phyloP scores from a whole-genome alignment of 2,888 invertebrate species.

The Drosophila anomalata region DNA sequence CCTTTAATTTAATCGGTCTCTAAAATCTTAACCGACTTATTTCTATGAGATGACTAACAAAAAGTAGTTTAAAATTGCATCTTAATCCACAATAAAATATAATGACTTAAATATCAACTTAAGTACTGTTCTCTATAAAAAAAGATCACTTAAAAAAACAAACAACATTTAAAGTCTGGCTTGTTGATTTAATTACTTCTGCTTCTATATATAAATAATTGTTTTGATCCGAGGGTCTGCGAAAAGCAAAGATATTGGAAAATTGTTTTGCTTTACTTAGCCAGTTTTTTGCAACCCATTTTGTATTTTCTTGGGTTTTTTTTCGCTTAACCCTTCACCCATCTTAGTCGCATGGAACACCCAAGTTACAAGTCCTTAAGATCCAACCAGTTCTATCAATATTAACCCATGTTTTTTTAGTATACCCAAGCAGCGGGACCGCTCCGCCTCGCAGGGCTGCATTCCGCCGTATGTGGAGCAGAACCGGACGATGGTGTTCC shows the following conservation, averaged over 20 bases:
- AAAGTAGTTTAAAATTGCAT: neutral
- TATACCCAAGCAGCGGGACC: conserved; percentile 84
- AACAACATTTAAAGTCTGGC: neutral
- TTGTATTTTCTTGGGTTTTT: conserved; percentile 11
- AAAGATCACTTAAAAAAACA: neutral
- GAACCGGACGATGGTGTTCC: conserved; percentile 96
- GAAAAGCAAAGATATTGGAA: neutral
- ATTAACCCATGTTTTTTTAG: conserved; percentile 54
- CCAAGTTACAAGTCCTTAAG: conserved; percentile 9
- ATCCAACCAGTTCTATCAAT: neutral
- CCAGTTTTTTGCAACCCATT: conserved; percentile 1
- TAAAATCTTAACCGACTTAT: neutral
- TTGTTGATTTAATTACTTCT: neutral
- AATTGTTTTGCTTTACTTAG: neutral
- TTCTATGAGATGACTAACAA: neutral
- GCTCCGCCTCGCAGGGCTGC: conserved; percentile 87
- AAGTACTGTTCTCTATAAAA: neutral
- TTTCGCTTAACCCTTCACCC: conserved; percentile 36
- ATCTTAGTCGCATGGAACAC: conserved; percentile 22
- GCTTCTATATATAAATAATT: neutral
- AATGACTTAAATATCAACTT: neutral
- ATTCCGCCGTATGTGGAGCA: conserved; percentile 87
- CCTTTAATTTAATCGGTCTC: neutral
- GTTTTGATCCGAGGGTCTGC: neutral
- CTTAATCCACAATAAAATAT: neutral